Evolutionary conservation across 1,140 invertebrate species (phyloP).

Genomic region (Scylla paramamosain): DNA sequence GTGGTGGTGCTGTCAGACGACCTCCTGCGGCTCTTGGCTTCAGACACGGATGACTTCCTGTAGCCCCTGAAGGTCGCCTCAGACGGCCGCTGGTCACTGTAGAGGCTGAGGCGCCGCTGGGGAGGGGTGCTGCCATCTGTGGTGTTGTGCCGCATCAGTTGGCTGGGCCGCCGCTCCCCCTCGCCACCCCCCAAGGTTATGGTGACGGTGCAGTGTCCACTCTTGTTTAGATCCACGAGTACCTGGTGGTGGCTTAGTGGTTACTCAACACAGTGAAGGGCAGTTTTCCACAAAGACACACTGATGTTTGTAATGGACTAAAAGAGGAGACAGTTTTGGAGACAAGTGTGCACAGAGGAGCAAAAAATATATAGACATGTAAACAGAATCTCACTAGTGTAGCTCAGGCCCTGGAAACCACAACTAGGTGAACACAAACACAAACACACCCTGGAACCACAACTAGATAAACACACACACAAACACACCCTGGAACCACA

Average conservation of each 20-base stretch:
- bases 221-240: constrained; percentile 68
- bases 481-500: too few relatives aligned
- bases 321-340: too few relatives aligned
- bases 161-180: constrained; percentile 62
- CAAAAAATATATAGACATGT: too few relatives aligned
- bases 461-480: too few relatives aligned
- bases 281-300: too few relatives aligned
- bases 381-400: too few relatives aligned
- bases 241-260: background rate
- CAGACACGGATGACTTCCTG: constrained; percentile 45
- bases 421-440: too few relatives aligned
- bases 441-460: too few relatives aligned
- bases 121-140: constrained; percentile 37
- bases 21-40: constrained; percentile 37
- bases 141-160: constrained; percentile 35
- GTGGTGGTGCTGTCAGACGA: constrained; percentile 46
- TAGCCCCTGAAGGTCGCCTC: constrained; percentile 41
- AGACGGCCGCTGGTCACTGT: constrained; percentile 29
- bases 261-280: too few relatives aligned
- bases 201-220: constrained; percentile 66
- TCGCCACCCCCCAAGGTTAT: constrained; percentile 60
- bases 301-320: too few relatives aligned
- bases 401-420: too few relatives aligned
- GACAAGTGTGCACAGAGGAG: too few relatives aligned
- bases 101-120: constrained; percentile 61